Conservation (phyloP, 2,888 invertebrate genomes). For the Saturnia pavonia region DNA sequence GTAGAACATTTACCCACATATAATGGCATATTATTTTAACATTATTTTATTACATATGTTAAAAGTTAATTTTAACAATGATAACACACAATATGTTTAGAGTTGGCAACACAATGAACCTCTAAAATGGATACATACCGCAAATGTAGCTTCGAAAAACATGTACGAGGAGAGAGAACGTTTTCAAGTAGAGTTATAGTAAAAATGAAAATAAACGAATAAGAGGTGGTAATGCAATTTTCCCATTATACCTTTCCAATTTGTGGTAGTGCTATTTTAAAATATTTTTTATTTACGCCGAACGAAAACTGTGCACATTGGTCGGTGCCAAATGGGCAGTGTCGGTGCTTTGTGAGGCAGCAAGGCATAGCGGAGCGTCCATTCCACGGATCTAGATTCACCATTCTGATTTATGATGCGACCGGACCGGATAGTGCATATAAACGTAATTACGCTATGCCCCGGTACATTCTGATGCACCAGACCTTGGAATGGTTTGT, state of each 20-base stretch:
- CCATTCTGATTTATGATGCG: slow-evolving; percentile 26
- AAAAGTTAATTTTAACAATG: too few relatives aligned
- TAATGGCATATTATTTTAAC: too few relatives aligned
- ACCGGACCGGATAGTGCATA: slow-evolving; percentile 23
- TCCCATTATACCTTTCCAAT: neutral
- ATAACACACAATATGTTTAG: too few relatives aligned
- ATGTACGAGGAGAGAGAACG: too few relatives aligned
- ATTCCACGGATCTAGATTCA: slow-evolving; percentile 33
- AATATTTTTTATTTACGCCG: slow-evolving; percentile 16
- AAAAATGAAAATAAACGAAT: neutral
- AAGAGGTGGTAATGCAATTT: neutral
- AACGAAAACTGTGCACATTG: slow-evolving; percentile 23
- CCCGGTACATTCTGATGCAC: slow-evolving; percentile 14
- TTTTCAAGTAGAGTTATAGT: neutral
- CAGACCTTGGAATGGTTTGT: slow-evolving; percentile 13
- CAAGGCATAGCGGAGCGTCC: slow-evolving; percentile 27
- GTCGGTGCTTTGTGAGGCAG: slow-evolving; percentile 35
- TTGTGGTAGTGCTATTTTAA: neutral
- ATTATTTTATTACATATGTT: too few relatives aligned
- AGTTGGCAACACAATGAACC: too few relatives aligned
- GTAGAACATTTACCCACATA: too few relatives aligned
- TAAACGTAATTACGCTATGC: slow-evolving; percentile 21
- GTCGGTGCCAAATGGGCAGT: slow-evolving; percentile 37
- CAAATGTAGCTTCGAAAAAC: too few relatives aligned
- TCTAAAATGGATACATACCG: too few relatives aligned